These are phyloP conservation scores for Oncorhynchus gorbuscha DNA, from an alignment of 2,113 vertebrate genomes.

Conservation along the genomic window DNA sequence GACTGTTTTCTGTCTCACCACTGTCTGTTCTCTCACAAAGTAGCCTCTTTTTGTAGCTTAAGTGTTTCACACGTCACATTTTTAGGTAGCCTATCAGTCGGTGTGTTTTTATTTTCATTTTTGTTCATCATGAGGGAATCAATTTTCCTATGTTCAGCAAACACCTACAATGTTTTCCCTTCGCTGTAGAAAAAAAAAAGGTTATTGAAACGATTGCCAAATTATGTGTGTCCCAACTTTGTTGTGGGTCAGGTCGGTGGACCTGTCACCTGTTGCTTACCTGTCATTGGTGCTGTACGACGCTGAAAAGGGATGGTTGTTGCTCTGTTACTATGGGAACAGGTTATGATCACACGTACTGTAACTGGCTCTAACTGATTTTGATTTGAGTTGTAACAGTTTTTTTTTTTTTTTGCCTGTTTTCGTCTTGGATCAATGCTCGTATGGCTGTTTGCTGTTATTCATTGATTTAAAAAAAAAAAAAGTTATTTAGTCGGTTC, in stretches of 20 bases:
- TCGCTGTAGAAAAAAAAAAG: background rate
- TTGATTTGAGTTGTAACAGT: background rate
- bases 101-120: background rate
- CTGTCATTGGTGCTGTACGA: slow-evolving; percentile 10
- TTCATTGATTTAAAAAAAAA: background rate
- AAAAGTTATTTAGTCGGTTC: background rate
- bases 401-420: too few species aligned
- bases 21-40: background rate
- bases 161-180: background rate
- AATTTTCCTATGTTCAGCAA: background rate
- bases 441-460: background rate
- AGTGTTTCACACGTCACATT: background rate
- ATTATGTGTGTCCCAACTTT: background rate
- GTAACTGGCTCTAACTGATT: slow-evolving; percentile 10
- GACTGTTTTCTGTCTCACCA: background rate
- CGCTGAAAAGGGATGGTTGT: slow-evolving; percentile 8
- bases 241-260: background rate
- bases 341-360: background rate
- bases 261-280: background rate
- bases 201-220: background rate
- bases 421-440: background rate
- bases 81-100: background rate
- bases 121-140: slow-evolving; percentile 8
- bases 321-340: slow-evolving; percentile 1
- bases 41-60: background rate